Evolutionary conservation across 1,140 invertebrate genomes (phyloP).

Genomic region (Trialeurodes vaporariorum): DNA sequence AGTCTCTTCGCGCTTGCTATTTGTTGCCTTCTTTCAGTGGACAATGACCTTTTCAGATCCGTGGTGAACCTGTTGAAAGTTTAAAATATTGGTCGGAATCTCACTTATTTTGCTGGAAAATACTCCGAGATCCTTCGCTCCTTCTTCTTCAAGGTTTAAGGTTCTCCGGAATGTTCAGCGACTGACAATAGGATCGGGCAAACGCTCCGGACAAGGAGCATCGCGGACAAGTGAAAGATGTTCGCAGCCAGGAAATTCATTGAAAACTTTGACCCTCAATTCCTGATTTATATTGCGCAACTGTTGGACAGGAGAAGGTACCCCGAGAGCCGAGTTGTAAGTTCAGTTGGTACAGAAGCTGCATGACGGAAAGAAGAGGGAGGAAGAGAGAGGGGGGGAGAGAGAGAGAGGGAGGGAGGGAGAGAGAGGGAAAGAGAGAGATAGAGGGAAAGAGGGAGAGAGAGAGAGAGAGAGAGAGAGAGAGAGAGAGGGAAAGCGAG

Average conservation of each 20-base stretch:
- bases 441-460: background rate
- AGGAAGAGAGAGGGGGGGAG: background rate
- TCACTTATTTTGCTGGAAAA: background rate
- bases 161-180: background rate
- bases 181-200: background rate
- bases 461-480: no score
- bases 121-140: background rate
- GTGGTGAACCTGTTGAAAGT: background rate
- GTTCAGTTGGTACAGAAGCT: background rate
- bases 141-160: background rate
- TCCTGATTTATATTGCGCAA: background rate
- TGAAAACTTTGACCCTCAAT: background rate
- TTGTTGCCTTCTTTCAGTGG: no score
- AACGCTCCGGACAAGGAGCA: background rate
- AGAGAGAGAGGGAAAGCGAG: no score
- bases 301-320: background rate
- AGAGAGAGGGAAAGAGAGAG: background rate
- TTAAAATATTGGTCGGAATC: background rate
- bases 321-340: background rate
- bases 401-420: background rate
- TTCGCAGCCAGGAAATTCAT: background rate
- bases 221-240: background rate
- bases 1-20: no score
- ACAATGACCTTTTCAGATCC: no score
- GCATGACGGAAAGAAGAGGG: background rate